Evolutionary conservation across 2,888 invertebrate species (phyloP), one percentile per base, ranked within the genome.

Genomic region (Trachelus stipa): DNA sequence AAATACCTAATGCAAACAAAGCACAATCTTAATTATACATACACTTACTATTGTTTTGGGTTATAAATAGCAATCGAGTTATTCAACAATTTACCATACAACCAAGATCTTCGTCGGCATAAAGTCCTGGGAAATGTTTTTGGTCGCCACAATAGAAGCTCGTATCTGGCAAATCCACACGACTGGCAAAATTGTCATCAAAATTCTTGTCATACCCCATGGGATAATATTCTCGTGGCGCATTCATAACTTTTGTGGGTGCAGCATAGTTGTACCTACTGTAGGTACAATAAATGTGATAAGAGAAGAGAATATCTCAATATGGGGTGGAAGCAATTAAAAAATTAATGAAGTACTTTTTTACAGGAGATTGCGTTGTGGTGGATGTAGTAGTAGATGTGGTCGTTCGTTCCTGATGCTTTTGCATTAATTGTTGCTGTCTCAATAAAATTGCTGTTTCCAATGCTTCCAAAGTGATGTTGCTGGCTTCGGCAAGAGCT

Each of bases 191-290:
- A 87, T 97, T 96, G 86, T 97, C 97, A 87, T 97, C 97, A 87
- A 96, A 97, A 90, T 97, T 96, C 92, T 97, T 97, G 87, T 97
- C 97, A 87, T 97, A 97, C 0, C 96, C 96, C 3, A 96, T 95
- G 0, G 97, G 97, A 90, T 97, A 97, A 89, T 97, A 97, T 87
- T 97, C 97, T 73, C 95, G 94, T 0, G 97, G 97, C 0, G 97
- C 97, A 88, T 97, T 97, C 97, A 97, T 97, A 6, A 97, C 97
- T 92, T 96, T 92, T 11, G 91, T 91, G 15, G 87, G 88, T n/a
- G 91, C 90, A 4, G 89, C 85, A 80, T 88, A 85, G 15, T 84
- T 81, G 79, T 90, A 90, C 77, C 88, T 89, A 34, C 86, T 83
- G 74, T 40, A 35, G 34, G 75, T 73, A 11, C 75, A 71, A 71